These are phyloP conservation scores for Euura lappo DNA, from an alignment of 1,140 invertebrate genomes.

Conservation along the genomic window DNA sequence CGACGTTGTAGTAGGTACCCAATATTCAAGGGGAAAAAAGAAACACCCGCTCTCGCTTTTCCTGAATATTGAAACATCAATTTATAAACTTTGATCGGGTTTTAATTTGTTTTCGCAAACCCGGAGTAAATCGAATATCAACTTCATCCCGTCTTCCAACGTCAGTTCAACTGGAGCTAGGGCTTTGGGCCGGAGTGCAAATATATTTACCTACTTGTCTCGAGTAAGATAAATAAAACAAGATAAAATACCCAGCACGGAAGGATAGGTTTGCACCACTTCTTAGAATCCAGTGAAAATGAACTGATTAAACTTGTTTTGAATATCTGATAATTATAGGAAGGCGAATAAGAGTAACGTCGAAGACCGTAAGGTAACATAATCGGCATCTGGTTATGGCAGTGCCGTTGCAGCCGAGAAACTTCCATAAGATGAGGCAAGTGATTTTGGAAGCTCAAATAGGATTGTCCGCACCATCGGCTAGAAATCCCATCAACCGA, in stretches of 20 bases:
- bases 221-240: neutral
- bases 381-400: neutral
- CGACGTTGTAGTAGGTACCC: neutral
- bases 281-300: neutral
- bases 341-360: neutral
- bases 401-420: constrained; percentile 30
- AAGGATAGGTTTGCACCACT: neutral
- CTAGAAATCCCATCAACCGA: constrained; percentile 63
- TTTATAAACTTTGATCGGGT: constrained; percentile 58
- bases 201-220: neutral
- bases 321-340: neutral
- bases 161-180: neutral
- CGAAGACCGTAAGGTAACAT: neutral
- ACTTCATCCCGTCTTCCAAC: neutral
- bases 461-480: constrained; percentile 63
- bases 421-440: constrained; percentile 48
- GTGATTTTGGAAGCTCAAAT: constrained; percentile 56
- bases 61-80: constrained; percentile 52
- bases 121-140: constrained; percentile 10
- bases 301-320: neutral
- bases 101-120: constrained; percentile 50
- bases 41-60: neutral
- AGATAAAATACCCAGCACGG: neutral
- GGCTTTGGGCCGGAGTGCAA: neutral
- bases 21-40: neutral